Evolutionary conservation across 2,888 invertebrate genomes (phyloP), one percentile per base, ranked within the genome.

Genomic region (Aporophyla nigra): DNA sequence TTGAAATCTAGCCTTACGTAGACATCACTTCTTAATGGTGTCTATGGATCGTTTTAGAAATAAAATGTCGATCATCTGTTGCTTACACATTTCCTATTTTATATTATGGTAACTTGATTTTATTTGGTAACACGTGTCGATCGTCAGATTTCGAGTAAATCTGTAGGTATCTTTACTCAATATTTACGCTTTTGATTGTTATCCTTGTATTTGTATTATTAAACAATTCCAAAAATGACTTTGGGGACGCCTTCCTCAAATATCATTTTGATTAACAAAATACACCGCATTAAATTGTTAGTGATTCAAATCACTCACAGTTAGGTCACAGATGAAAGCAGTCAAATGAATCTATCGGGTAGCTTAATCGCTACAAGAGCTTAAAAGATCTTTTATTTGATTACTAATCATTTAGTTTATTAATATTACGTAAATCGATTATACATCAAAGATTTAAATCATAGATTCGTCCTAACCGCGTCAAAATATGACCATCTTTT

Each of bases 151-250:
- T 43, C 5, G 5, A 66, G 14, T 5, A 66, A 66, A 66, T 27
- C 7, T 65, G 21, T 49, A 1, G 5, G 49, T 2, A 49, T 7
- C 49, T 66, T 49, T 14, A 69, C 24, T 69, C 61, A 58, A 69
- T 40, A 66, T 74, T 67, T 69, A 63, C 53, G 21, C 51, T 65
- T 70, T 24, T 46, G 46, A 49, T 62, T 19, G 7, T 19, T 58
- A 43, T 75, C n/a, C n/a, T 56, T 63, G 10, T 49, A 24, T 24
- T 21, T 54, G 54, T 24, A 9, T 54, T 74, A 63, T 33, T 72
- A 33, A 61, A 19, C 6, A 14, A 61, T 61, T 53, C 5, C 5
- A 46, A 14, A n/a, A 14, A 59, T 73, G 21, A 51, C 27, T n/a
- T 73, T 19, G 7, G 14, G n/a, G 27, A 16, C 21, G 59, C n/a